phyloP scores from a whole-genome alignment of 2,888 invertebrate genomes.

The Spisula solida region DNA sequence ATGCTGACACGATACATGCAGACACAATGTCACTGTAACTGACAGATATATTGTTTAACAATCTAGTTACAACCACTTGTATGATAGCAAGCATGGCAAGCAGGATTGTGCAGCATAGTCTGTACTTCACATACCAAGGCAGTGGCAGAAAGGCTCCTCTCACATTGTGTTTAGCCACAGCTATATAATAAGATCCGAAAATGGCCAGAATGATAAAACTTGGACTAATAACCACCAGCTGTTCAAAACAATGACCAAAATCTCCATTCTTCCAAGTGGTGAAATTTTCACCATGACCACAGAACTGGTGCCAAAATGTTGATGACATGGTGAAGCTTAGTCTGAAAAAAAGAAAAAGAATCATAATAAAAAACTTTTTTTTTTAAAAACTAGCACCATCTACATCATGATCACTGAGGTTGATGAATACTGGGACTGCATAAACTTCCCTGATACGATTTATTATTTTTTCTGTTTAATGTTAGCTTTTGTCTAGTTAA shows the following conservation, averaged over 20 bases:
- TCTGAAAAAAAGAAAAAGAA: conserved; percentile 5
- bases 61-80: conserved; percentile 88
- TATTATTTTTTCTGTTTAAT: too few species aligned
- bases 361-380: too few species aligned
- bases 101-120: conserved; percentile 89
- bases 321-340: conserved; percentile 55
- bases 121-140: conserved; percentile 78
- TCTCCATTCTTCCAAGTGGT: conserved; percentile 90
- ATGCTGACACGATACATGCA: conserved; percentile 91
- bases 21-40: conserved; percentile 92
- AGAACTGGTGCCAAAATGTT: conserved; percentile 80
- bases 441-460: too few species aligned
- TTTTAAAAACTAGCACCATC: too few species aligned
- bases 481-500: too few species aligned
- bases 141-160: conserved; percentile 82
- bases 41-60: conserved; percentile 80
- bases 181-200: conserved; percentile 94
- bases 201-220: conserved; percentile 92
- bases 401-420: too few species aligned
- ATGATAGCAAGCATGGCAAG: conserved; percentile 91
- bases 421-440: too few species aligned
- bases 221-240: conserved; percentile 92
- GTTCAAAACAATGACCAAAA: conserved; percentile 95
- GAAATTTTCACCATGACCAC: conserved; percentile 83
- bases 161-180: conserved; percentile 87